phyloP scores from a whole-genome alignment of 2,113 vertebrate species.

The Octodon degus region DNA sequence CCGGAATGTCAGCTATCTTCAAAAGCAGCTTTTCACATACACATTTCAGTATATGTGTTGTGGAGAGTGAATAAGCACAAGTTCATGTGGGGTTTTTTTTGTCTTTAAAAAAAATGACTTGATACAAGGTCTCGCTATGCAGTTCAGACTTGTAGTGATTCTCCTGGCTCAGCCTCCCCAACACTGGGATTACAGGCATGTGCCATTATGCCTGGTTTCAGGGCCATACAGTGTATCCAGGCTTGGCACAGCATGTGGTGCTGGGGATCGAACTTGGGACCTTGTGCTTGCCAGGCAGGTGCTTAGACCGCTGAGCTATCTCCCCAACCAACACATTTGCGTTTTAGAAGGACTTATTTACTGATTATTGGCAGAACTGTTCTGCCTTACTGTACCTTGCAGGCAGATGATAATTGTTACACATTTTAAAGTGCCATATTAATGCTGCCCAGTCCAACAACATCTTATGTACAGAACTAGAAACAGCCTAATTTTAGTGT shows the following conservation, averaged over 20 bases:
- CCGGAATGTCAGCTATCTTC: neutral
- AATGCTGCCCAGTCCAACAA: neutral
- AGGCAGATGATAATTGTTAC: slow-evolving; percentile 5
- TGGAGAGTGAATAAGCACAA: neutral
- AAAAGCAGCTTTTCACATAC: neutral
- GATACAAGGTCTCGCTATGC: too few relatives aligned
- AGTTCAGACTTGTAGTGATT: too few relatives aligned
- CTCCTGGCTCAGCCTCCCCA: too few relatives aligned
- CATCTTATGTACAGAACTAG: slow-evolving; percentile 25
- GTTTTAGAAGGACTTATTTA: neutral
- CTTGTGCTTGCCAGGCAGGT: too few relatives aligned
- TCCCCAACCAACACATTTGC: neutral
- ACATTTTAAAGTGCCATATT: slow-evolving; percentile 22
- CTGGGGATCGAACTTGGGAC: too few relatives aligned
- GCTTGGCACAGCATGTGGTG: too few relatives aligned
- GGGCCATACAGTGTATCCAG: too few relatives aligned
- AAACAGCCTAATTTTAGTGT: neutral
- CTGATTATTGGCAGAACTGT: slow-evolving; percentile 39
- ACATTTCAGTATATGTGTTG: neutral
- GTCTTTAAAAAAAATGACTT: too few relatives aligned
- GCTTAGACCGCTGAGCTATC: too few relatives aligned
- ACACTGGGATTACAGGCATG: too few relatives aligned
- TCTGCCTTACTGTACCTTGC: neutral
- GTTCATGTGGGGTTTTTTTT: neutral
- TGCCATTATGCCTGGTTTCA: too few relatives aligned